Conservation (phyloP, 2,113 vertebrate species). For the Xyrauchen texanus region DNA sequence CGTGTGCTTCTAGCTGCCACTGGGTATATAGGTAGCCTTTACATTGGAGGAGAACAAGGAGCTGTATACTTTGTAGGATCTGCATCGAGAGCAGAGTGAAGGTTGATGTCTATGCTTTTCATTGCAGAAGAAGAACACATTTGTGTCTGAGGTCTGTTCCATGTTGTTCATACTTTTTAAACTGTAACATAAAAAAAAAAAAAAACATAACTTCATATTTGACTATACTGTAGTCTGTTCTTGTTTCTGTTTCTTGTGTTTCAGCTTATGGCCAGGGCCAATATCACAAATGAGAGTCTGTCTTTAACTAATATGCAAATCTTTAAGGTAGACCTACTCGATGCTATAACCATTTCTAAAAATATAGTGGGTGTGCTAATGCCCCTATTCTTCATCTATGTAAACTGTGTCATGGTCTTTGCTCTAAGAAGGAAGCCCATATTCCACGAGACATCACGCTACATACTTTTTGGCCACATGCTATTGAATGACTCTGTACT, state of each 20-base stretch:
- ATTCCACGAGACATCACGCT: constrained; percentile 41
- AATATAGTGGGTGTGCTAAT: not conserved
- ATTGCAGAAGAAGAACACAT: not conserved
- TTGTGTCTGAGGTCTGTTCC: too few relatives aligned
- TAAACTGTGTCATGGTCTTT: constrained; percentile 46
- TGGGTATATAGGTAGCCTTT: constrained; percentile 6
- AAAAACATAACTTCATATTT: too few relatives aligned
- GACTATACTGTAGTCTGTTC: not conserved
- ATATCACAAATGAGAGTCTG: constrained; percentile 2
- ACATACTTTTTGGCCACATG: constrained; percentile 55
- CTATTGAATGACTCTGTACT: constrained; percentile 49
- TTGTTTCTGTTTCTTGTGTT: not conserved
- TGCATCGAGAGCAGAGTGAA: not conserved
- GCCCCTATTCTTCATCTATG: constrained; percentile 32
- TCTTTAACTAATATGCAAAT: not conserved
- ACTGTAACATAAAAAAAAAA: too few relatives aligned
- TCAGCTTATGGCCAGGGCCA: constrained; percentile 6
- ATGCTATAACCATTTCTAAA: not conserved
- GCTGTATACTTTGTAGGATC: not conserved
- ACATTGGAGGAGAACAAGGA: too few relatives aligned
- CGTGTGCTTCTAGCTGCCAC: not conserved
- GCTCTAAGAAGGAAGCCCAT: constrained; percentile 31
- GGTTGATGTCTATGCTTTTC: not conserved
- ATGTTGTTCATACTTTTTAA: too few relatives aligned
- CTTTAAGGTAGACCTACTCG: not conserved